Evolutionary conservation across 2,113 vertebrate species (phyloP).

Genomic region (Varanus salvator): DNA sequence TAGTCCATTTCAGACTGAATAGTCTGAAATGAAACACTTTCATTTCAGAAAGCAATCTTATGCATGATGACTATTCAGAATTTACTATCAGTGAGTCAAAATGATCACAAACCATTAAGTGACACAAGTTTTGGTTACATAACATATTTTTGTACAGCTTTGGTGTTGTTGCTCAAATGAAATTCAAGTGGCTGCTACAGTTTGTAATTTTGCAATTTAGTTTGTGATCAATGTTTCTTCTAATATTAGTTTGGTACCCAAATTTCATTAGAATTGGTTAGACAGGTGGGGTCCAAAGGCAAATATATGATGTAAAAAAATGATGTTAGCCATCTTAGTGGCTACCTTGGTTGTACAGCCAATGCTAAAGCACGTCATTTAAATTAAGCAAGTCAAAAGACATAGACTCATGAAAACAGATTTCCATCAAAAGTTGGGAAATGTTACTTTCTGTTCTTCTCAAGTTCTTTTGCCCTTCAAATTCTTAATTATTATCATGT

Average conservation of each 20-base stretch:
- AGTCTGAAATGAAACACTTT: too few relatives aligned
- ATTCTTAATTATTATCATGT: accelerated
- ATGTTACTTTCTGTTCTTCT: accelerated
- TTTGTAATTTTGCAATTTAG: not conserved
- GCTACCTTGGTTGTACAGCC: not conserved
- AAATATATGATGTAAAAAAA: not conserved
- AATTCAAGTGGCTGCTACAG: not conserved
- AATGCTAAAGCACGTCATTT: not conserved
- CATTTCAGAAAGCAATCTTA: not conserved
- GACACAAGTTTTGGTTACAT: not conserved
- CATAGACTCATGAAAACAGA: not conserved
- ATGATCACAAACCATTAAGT: too few relatives aligned
- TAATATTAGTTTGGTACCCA: not conserved
- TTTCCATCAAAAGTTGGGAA: too few relatives aligned
- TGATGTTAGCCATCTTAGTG: not conserved
- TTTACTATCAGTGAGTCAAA: not conserved
- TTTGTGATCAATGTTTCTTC: not conserved
- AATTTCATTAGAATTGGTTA: not conserved
- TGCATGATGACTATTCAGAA: not conserved
- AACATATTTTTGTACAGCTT: not conserved
- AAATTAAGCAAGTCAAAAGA: not conserved
- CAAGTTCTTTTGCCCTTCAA: not conserved
- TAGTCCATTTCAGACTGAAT: too few relatives aligned
- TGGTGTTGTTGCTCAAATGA: not conserved
- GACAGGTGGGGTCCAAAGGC: not conserved